phyloP scores from a whole-genome alignment of 2,797 vertebrate genomes.

The Ara ararauna region DNA sequence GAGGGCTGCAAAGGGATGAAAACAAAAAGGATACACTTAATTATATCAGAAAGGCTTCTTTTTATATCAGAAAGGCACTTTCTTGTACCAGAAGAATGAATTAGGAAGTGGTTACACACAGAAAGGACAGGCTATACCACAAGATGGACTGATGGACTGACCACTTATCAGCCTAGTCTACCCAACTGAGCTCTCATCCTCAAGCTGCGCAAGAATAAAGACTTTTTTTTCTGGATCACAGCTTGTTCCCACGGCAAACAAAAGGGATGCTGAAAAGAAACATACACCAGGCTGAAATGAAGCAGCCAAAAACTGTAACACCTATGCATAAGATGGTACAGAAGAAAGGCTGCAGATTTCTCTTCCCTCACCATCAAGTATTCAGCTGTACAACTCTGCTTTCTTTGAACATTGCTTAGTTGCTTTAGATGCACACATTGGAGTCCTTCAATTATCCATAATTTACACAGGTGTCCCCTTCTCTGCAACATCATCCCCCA shows the following conservation, averaged over 20 bases:
- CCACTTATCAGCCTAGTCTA: background rate
- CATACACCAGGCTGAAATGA: background rate
- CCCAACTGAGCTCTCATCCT: background rate
- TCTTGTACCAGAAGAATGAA: background rate
- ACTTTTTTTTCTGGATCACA: background rate
- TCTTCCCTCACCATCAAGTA: fast-evolving
- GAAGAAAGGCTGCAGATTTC: background rate
- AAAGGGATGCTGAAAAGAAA: background rate
- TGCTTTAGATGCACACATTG: background rate
- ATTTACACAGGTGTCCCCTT: background rate
- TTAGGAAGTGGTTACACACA: background rate
- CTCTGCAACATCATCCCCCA: background rate
- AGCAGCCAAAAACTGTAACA: background rate
- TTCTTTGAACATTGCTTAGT: fast-evolving
- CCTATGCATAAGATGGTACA: background rate
- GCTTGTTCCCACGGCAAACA: background rate
- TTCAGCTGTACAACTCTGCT: background rate
- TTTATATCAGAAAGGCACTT: background rate
- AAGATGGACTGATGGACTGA: background rate
- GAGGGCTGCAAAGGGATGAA: slow-evolving; percentile 54
- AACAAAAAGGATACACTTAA: fast-evolving
- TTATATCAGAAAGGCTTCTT: background rate
- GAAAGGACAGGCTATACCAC: background rate
- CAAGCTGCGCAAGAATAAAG: background rate
- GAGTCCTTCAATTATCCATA: background rate